These are phyloP conservation scores for Sebastes dallii DNA, from an alignment of 2,797 vertebrate genomes.

Conservation along the genomic window DNA sequence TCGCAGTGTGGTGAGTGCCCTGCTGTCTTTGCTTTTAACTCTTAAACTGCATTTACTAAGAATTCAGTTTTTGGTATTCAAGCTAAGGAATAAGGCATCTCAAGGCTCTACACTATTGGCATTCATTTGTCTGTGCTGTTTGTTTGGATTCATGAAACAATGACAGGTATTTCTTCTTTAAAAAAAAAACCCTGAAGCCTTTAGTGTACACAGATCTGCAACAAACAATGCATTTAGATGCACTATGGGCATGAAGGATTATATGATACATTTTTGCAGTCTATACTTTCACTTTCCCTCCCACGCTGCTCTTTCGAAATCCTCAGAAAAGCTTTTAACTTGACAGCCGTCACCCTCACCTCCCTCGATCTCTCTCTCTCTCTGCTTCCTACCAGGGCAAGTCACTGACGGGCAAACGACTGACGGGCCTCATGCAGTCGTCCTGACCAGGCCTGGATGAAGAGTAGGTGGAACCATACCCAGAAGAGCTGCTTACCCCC, in stretches of 20 bases:
- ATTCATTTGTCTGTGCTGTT: not conserved
- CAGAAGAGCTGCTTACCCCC: slow-evolving; percentile 48
- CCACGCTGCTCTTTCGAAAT: not conserved
- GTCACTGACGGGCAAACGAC: slow-evolving; percentile 95
- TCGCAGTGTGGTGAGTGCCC: slow-evolving; percentile 93
- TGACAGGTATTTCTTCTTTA: not conserved
- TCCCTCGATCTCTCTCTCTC: not conserved
- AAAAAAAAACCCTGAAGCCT: not conserved
- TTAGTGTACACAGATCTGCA: not conserved
- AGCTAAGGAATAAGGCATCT: not conserved
- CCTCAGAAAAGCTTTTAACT: slow-evolving; percentile 10
- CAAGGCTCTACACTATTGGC: not conserved
- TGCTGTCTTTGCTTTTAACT: not conserved
- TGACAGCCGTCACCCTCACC: not conserved
- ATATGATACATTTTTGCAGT: not conserved
- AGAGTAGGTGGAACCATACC: slow-evolving; percentile 47
- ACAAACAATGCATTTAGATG: not conserved
- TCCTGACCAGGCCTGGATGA: slow-evolving; percentile 86
- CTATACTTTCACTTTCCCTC: not conserved
- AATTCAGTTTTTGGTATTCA: not conserved
- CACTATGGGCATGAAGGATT: not conserved
- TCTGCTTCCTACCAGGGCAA: slow-evolving; percentile 84
- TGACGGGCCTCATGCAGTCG: slow-evolving; percentile 99
- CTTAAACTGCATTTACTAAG: not conserved
- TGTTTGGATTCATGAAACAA: not conserved